Evolutionary conservation across 2,113 vertebrate species (phyloP).

Genomic region (Leucosticte australis): DNA sequence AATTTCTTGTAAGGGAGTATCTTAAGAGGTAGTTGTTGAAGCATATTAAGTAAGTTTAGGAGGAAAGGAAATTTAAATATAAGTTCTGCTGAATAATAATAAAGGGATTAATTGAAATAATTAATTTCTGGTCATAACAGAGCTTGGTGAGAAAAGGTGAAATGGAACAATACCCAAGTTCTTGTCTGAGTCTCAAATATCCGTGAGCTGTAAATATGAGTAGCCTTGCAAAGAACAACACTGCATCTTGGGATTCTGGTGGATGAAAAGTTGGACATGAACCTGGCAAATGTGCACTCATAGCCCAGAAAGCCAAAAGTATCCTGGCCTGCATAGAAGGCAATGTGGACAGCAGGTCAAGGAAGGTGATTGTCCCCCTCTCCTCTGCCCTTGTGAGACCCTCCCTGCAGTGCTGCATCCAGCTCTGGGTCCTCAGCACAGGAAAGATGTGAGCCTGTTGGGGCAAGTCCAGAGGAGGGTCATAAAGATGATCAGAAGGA

Average conservation of each 20-base stretch:
- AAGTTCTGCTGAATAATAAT: neutral
- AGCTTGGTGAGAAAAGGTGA: neutral
- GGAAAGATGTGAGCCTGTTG: neutral
- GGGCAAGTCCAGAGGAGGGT: neutral
- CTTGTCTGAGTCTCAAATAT: neutral
- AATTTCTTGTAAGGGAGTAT: neutral
- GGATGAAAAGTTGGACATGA: neutral
- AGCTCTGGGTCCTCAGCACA: neutral
- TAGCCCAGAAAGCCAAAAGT: neutral
- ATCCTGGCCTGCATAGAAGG: neutral
- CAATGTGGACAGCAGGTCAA: neutral
- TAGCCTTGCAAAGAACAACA: neutral
- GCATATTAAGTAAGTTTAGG: neutral
- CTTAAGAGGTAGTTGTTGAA: neutral
- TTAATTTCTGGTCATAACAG: neutral
- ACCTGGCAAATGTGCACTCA: neutral
- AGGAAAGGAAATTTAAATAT: neutral
- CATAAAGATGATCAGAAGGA: neutral
- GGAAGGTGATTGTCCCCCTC: neutral
- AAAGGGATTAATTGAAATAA: neutral
- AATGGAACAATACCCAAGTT: neutral
- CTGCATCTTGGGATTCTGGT: neutral
- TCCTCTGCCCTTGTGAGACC: neutral
- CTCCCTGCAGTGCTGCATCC: neutral
- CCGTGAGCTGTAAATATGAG: neutral